Evolutionary conservation across 1,140 invertebrate genomes (phyloP), one percentile per base, ranked within the genome.

Genomic region (Glossosoma conforme): DNA sequence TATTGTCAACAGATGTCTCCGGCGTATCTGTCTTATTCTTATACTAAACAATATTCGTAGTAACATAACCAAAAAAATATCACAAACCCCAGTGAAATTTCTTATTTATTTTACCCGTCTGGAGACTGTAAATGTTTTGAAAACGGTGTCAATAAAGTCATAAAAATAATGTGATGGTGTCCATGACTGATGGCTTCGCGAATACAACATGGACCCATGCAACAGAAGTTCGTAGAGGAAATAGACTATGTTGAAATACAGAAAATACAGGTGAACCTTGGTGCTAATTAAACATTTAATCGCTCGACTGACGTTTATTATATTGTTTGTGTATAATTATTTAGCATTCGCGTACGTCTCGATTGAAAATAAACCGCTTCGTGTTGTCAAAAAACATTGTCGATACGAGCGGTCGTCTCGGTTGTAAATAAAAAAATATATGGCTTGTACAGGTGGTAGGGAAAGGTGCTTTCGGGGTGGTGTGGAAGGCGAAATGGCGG

Each of bases 391-490:
- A 11, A 19, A 38, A 44, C 20, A 24, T 44, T 45, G 30, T 38
- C n/a, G 47, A 21, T 3, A 14, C 8, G 28, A 30, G 18, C 21
- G 45, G 36, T 36, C 19, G 44, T 38, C 33, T 19, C 18, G 8
- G 18, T 35, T 41, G 43, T 52, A 52, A 52, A 52, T 52, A 52
- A 52, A 37, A n/a, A 52, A 38, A 44, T 18, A 15, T 51, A 30
- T 52, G 42, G 40, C 42, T 44, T 58, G 37, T 47, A 60, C 64
- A 93, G 89, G 79, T 89, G 65, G 84, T 97, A 50, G 95, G 94
- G 15, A 91, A 93, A 79, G 95, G 95, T n/a, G 90, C 93, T 18
- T 98, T 94, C 77, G 95, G 95, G 51, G 87, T 93, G 49, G 94
- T 98, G 13, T 89, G 84, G 72, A 91, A 89, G 74, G 93, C 87